Percentiles rank a stretch among this genome's conserved stretches.
These are phyloP conservation scores for Agapostemon virescens DNA, from an alignment of 2,888 invertebrate genomes.

Conservation along the genomic window DNA sequence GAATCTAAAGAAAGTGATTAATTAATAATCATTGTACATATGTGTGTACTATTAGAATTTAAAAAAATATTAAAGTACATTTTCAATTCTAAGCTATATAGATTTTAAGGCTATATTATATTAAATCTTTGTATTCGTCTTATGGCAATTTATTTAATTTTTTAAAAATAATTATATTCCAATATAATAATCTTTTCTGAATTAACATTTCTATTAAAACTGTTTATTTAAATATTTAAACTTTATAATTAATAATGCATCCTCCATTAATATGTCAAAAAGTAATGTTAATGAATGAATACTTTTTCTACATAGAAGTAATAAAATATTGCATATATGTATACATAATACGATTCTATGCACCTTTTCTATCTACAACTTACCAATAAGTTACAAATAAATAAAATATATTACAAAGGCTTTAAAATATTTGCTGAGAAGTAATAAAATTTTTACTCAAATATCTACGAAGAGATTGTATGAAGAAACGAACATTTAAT, in stretches of 20 bases:
- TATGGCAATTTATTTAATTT: conserved; percentile 9
- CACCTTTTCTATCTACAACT: too few species aligned
- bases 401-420: neutral
- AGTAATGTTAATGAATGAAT: neutral
- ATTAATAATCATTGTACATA: conserved; percentile 20
- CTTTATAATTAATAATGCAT: neutral
- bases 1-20: conserved; percentile 76
- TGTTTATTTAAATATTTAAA: conserved; percentile 14
- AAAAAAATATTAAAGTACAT: conserved; percentile 1
- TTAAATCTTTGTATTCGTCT: conserved; percentile 12
- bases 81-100: neutral
- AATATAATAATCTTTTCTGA: neutral
- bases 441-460: neutral
- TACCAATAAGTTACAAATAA: neutral
- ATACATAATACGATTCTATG: neutral
- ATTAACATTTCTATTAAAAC: neutral
- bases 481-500: neutral
- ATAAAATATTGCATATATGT: neutral
- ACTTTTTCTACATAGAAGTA: neutral
- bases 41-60: conserved; percentile 18
- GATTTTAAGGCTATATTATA: neutral
- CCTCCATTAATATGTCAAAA: neutral
- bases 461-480: neutral
- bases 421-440: neutral
- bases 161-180: neutral